These are phyloP conservation scores for Cyanistes caeruleus DNA, from an alignment of 2,113 vertebrate species.

Conservation along the genomic window DNA sequence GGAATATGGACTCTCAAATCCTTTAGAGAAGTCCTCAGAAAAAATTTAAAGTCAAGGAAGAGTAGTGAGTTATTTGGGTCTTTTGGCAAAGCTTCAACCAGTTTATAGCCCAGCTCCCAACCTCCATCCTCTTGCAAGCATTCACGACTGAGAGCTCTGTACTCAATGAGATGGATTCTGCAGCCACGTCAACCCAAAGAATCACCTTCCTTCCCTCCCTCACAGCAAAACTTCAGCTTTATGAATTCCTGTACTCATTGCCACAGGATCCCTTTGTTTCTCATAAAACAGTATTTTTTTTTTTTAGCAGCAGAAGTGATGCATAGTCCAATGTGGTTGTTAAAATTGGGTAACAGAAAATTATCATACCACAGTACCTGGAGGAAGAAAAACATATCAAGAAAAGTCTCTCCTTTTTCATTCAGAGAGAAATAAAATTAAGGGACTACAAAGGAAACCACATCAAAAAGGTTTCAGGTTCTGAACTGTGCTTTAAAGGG, in stretches of 20 bases:
- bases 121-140: not conserved
- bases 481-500: not conserved
- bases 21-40: not conserved
- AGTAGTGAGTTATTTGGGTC: not conserved
- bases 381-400: not conserved
- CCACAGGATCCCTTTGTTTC: not conserved
- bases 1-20: not conserved
- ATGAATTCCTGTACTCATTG: not conserved
- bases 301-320: conserved; percentile 25
- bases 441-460: not conserved
- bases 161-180: not conserved
- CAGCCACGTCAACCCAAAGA: not conserved
- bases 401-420: not conserved
- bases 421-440: not conserved
- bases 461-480: not conserved
- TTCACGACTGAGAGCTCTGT: not conserved
- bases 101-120: not conserved
- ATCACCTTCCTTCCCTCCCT: not conserved
- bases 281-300: not conserved
- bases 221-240: not conserved
- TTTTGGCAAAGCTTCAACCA: not conserved
- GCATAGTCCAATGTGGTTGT: not conserved
- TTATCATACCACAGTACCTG: conserved; percentile 15
- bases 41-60: not conserved
- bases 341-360: conserved; percentile 3